Evolutionary conservation across 2,797 vertebrate species (phyloP), one percentile per base, ranked within the genome.

Genomic region (Sebastes matsubarae): DNA sequence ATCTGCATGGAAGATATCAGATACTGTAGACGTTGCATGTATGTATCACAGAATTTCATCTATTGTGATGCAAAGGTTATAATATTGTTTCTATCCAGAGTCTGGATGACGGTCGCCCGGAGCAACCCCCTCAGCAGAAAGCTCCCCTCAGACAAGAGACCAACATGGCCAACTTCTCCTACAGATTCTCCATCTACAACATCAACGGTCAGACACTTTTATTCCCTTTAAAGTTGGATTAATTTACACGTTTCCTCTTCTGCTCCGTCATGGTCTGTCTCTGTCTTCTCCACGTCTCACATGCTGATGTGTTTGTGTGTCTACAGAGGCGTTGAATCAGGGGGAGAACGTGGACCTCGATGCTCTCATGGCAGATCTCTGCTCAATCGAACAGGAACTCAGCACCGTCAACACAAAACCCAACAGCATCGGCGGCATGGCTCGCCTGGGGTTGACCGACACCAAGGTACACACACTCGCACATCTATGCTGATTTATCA

Each of bases 121-220:
- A 89, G 22, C 97, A 95, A 25, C 94, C 97, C 10, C 90, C 97
- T 11, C 85, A 93, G 60, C 96, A 97, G 82, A 98, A 98, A 89
- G 97, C 98, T 20, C 98, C 98, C 70, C 97, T 99, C 87, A 96
- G 96, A 81, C 97, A 98, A 75, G 98, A 99, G 86, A 97, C 98
- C 66, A 99, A 98, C 94, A 97, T 99, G 92, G 98, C 98, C 82
- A 99, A 99, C 94, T 99, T 99, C 94, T 98, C 98, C n/a, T 99
- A 99, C 89, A 97, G 98, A 61, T 99, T 99, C 95, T 99, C 98
- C 83, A 97, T 99, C 95, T 99, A 99, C 92, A 99, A 99, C 93
- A 96, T 99, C 89, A 99, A 99, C 80, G 98, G 98, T 99, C 90
- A 93, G 95, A 59, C 22, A 18, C 46, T 34, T 55, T 14, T 2